Evolutionary conservation across 2,888 invertebrate genomes (phyloP).

Genomic region (Calliscelio sp.): DNA sequence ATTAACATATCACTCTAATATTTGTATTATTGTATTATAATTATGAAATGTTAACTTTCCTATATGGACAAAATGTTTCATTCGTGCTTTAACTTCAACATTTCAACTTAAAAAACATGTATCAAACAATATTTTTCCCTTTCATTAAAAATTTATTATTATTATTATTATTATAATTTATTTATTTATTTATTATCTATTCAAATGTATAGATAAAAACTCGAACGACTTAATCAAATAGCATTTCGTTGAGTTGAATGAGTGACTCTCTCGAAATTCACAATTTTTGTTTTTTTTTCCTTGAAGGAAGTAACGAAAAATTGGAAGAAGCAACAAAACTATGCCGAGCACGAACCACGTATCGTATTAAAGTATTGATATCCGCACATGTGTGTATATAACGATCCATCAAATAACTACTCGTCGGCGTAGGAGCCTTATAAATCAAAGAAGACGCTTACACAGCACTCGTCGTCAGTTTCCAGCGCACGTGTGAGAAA

Average conservation of each 20-base stretch:
- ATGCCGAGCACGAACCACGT: slow-evolving; percentile 54
- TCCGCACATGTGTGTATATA: slow-evolving; percentile 57
- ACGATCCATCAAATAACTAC: slow-evolving; percentile 63
- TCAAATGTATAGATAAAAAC: too few relatives aligned
- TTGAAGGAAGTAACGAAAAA: slow-evolving; percentile 33
- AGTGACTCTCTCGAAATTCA: slow-evolving; percentile 12
- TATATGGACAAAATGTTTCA: too few relatives aligned
- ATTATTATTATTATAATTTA: too few relatives aligned
- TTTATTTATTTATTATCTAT: too few relatives aligned
- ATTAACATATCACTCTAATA: too few relatives aligned
- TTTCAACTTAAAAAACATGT: too few relatives aligned
- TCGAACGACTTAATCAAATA: slow-evolving; percentile 25
- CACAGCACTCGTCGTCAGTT: slow-evolving; percentile 48
- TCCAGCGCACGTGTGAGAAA: slow-evolving; percentile 73
- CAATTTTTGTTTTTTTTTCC: slow-evolving; percentile 15
- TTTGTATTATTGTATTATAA: too few relatives aligned
- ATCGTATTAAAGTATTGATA: slow-evolving; percentile 67
- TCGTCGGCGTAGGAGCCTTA: slow-evolving; percentile 39
- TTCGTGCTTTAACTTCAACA: too few relatives aligned
- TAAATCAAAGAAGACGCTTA: slow-evolving; percentile 60
- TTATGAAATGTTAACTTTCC: too few relatives aligned
- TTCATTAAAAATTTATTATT: too few relatives aligned
- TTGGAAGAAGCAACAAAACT: slow-evolving; percentile 50
- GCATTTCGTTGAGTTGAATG: slow-evolving; percentile 30
- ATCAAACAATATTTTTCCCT: too few relatives aligned